Conservation (phyloP, 2,797 vertebrate genomes). For the Tamandua tetradactyla region DNA sequence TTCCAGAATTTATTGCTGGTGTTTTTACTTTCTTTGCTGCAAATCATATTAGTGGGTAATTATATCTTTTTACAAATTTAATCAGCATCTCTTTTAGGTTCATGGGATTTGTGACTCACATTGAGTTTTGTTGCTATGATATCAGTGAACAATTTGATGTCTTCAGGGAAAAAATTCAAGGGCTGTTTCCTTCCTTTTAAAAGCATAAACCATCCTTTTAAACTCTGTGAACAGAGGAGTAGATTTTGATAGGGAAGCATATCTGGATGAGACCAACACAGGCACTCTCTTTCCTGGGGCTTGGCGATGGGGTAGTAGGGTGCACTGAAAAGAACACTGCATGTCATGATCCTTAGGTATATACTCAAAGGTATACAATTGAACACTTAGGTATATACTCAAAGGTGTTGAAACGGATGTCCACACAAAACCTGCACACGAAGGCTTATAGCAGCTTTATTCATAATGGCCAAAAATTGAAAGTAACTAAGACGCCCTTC, state of each 20-base stretch:
- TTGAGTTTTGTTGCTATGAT: constrained; percentile 28
- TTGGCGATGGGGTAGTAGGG: background rate
- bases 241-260: background rate
- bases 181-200: background rate
- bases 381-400: too few relatives aligned
- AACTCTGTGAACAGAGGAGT: background rate
- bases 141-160: constrained; percentile 2
- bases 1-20: background rate
- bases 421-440: too few relatives aligned
- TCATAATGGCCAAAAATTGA: too few relatives aligned
- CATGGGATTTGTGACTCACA: background rate
- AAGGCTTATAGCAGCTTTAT: too few relatives aligned
- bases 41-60: background rate
- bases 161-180: background rate
- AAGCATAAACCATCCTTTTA: background rate
- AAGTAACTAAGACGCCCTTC: too few relatives aligned
- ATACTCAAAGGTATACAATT: too few relatives aligned
- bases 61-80: constrained; percentile 34
- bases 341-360: too few relatives aligned
- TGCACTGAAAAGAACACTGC: background rate
- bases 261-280: background rate
- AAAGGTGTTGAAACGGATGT: too few relatives aligned
- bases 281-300: background rate
- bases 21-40: background rate
- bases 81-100: constrained; percentile 34